These are phyloP conservation scores for Lymantria dispar DNA, from an alignment of 2,888 invertebrate species.

Conservation along the genomic window DNA sequence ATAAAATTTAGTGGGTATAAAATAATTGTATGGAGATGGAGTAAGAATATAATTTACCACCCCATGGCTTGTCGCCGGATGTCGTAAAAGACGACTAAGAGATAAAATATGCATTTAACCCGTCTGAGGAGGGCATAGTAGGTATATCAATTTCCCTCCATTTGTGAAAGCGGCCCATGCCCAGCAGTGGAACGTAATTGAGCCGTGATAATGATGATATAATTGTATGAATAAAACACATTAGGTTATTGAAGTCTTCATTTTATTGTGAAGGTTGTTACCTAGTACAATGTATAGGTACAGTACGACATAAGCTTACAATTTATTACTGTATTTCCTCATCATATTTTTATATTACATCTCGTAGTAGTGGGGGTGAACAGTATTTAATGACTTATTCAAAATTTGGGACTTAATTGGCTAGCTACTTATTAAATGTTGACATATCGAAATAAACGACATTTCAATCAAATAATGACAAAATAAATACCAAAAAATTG, in stretches of 20 bases:
- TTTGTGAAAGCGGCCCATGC: too few species aligned
- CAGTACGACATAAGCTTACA: constrained; percentile 74
- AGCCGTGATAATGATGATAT: too few species aligned
- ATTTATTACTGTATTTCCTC: constrained; percentile 73
- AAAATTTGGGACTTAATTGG: constrained; percentile 42
- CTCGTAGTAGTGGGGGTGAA: constrained; percentile 35
- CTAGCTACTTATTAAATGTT: constrained; percentile 19
- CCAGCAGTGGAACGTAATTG: too few species aligned
- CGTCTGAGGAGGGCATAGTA: too few species aligned
- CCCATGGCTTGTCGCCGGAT: too few species aligned
- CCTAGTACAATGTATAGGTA: constrained; percentile 74
- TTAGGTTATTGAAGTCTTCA: constrained; percentile 68
- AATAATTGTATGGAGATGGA: too few species aligned
- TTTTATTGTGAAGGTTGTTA: constrained; percentile 79
- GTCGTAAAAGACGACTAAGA: too few species aligned
- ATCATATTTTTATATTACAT: constrained; percentile 51
- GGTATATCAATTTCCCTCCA: too few species aligned
- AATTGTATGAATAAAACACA: constrained; percentile 56
- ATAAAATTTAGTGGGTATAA: too few species aligned
- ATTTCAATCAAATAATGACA: neutral
- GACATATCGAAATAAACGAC: constrained; percentile 18
- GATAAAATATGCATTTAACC: too few species aligned
- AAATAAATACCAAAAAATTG: too few species aligned
- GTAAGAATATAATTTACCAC: too few species aligned
- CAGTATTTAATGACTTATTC: constrained; percentile 37